Percentiles rank a stretch among this genome's conserved stretches.
phyloP scores from a whole-genome alignment of 2,797 vertebrate species.

The Parauchenoglanis ngamensis region DNA sequence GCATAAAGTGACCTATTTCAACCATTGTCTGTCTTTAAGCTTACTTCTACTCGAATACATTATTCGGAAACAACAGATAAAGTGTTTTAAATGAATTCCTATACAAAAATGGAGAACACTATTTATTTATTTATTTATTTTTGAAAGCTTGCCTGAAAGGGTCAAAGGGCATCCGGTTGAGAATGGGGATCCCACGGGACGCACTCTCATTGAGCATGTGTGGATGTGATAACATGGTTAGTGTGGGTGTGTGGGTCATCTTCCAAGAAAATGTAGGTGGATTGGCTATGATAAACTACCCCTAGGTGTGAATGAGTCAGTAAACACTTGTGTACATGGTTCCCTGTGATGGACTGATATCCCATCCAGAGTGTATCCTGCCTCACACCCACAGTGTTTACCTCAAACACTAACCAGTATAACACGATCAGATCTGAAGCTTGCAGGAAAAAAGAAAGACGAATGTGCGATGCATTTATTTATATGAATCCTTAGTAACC shows the following conservation, averaged over 20 bases:
- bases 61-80: not conserved
- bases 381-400: not conserved
- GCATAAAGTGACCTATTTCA: not conserved
- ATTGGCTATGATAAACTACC: not conserved
- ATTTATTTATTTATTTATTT: not conserved
- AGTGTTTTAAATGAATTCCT: not conserved
- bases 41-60: not conserved
- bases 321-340: not conserved
- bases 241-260: not conserved
- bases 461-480: not conserved
- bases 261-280: not conserved
- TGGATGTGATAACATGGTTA: not conserved
- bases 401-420: not conserved
- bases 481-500: not conserved
- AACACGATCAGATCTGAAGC: not conserved
- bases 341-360: not conserved
- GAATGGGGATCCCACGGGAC: not conserved
- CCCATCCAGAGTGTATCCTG: not conserved
- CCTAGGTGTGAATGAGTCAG: not conserved
- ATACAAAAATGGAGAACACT: not conserved
- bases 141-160: not conserved
- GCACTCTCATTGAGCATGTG: not conserved
- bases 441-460: not conserved
- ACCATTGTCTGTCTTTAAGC: not conserved
- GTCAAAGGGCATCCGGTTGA: not conserved